Evolutionary conservation across 2,113 vertebrate species (phyloP), one percentile per base, ranked within the genome.

Genomic region (Macrotus californicus): DNA sequence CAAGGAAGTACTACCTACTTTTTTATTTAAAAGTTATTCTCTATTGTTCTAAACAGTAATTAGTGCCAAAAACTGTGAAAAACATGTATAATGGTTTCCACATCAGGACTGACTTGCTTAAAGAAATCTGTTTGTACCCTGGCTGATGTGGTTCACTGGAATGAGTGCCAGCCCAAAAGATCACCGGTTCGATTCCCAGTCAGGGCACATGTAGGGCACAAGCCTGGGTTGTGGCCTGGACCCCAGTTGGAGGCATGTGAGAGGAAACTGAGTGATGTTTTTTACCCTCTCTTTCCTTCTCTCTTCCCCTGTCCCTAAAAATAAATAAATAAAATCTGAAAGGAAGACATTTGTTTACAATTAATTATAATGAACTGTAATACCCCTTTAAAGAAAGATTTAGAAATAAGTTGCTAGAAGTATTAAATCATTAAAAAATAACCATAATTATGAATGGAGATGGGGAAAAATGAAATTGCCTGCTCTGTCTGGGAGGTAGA

Each of bases 41-140:
- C 56, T 54, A 7, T 79, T 95, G 67, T 96, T 82, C 43, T 64
- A 89, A 93, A 82, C 34, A 93, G n/a, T 88, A 94, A 81, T 76
- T 34, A 64, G 14, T 93, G 73, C 41, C 79, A 13, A 34, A 36
- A 94, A 61, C 70, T 94, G 85, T 76, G 26, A 70, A 54, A 69
- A 79, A 26, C 1, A 26, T n/a, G 24, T 31, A 59, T 80, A 54
- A 70, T 34, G 36, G 3, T 82, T 93, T 96, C 80, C 91, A 56
- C 19, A 7, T 73, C 67, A 73, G 19, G 18, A 39, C 29, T 15
- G 39, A 79, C 13, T 89, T 19, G 16, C 61, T 54, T 64, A n/a
- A 75, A 94, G 59, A 87, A 94, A 56, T 91, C 73, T 52, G 54
- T 83, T 96, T 81, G 59, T 29, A 24, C 59, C 59, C 59, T 31